Conservation (phyloP, 1,140 invertebrate genomes). For the Lethrus apterus region DNA sequence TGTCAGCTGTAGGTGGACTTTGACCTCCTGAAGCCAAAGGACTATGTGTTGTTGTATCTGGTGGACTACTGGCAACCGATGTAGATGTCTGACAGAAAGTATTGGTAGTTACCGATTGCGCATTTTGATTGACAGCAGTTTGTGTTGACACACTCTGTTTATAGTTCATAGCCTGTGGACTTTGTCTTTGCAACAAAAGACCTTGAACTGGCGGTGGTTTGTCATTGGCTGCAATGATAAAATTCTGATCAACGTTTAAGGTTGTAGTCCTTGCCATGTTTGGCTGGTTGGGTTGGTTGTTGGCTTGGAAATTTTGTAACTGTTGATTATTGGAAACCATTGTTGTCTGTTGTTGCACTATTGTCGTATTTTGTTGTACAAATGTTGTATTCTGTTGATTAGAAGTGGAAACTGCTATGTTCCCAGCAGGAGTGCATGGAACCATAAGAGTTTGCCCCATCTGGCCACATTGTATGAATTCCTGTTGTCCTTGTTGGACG, state of each 20-base stretch:
- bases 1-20: conserved; percentile 51
- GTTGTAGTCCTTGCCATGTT: conserved; percentile 24
- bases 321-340: conserved; percentile 65
- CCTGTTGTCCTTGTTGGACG: conserved; percentile 52
- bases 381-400: conserved; percentile 65
- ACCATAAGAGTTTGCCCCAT: conserved; percentile 73
- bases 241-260: conserved; percentile 36
- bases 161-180: conserved; percentile 32
- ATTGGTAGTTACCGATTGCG: conserved; percentile 47
- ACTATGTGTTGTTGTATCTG: conserved; percentile 75
- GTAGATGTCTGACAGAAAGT: conserved; percentile 47
- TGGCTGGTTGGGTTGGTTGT: conserved; percentile 25
- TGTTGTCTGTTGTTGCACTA: conserved; percentile 58
- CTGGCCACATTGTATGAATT: conserved; percentile 60
- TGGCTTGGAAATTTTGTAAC: conserved; percentile 32
- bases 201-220: conserved; percentile 44
- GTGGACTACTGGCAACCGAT: conserved; percentile 51
- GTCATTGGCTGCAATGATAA: conserved; percentile 34
- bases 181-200: conserved; percentile 43
- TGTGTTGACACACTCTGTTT: conserved; percentile 68
- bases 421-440: conserved; percentile 58
- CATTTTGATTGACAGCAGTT: conserved; percentile 56
- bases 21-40: conserved; percentile 49
- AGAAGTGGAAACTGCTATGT: conserved; percentile 49
- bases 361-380: conserved; percentile 63